Conservation (phyloP, 2,113 vertebrate species). For the Athene cunicularia region DNA sequence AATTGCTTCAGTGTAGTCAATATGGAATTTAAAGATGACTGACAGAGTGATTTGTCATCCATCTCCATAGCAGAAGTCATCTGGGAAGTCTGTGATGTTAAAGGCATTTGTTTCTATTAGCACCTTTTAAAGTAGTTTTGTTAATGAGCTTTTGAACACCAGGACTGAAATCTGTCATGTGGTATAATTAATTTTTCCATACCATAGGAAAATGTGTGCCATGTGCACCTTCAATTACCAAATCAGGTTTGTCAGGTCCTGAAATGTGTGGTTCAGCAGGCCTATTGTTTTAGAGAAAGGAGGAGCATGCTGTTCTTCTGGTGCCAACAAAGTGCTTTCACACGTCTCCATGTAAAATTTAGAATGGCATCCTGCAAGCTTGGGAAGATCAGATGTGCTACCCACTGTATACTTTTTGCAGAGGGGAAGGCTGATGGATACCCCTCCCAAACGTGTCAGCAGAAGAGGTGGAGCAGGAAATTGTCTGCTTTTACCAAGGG, state of each 20-base stretch:
- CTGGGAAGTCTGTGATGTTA: constrained; percentile 1
- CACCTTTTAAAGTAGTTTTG: background rate
- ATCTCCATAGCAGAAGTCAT: background rate
- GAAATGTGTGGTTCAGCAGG: background rate
- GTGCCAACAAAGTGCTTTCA: background rate
- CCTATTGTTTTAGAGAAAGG: background rate
- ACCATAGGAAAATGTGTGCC: background rate
- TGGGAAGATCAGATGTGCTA: background rate
- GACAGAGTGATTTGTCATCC: background rate
- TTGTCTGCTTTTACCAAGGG: background rate
- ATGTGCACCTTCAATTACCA: background rate
- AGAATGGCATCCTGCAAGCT: background rate
- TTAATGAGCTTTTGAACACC: constrained; percentile 31
- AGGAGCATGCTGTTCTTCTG: background rate
- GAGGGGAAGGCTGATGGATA: background rate
- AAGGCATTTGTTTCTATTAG: constrained; percentile 36
- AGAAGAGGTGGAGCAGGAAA: background rate
- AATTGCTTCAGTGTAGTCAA: constrained; percentile 1
- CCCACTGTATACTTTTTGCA: background rate
- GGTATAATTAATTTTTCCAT: constrained; percentile 23
- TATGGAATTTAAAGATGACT: constrained; percentile 5
- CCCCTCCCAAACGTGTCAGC: background rate
- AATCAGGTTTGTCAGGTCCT: constrained; percentile 20
- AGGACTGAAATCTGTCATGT: background rate
- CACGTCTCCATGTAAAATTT: background rate